Evolutionary conservation across 2,113 vertebrate species (phyloP).

Genomic region (Apodemus sylvaticus): DNA sequence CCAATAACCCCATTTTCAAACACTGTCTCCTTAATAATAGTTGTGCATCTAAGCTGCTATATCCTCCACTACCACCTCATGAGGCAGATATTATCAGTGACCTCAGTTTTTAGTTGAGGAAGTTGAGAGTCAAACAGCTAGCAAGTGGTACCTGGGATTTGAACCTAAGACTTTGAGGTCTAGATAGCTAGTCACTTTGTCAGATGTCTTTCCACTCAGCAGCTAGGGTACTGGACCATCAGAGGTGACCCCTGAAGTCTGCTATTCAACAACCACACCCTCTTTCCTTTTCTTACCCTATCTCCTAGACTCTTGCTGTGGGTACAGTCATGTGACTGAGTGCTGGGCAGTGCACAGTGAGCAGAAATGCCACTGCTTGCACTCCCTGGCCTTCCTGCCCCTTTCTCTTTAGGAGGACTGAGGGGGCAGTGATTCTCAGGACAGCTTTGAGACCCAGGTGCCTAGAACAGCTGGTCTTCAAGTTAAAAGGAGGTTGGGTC

Average conservation of each 20-base stretch:
- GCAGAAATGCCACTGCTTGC: neutral
- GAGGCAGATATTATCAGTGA: neutral
- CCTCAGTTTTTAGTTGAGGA: neutral
- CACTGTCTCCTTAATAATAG: neutral
- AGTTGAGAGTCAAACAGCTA: neutral
- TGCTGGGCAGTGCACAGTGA: neutral
- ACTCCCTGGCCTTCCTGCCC: neutral
- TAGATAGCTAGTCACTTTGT: neutral
- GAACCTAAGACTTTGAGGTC: neutral
- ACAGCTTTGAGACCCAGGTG: neutral
- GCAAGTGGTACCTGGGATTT: neutral
- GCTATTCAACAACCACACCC: neutral
- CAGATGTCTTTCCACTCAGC: neutral
- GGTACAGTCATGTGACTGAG: neutral
- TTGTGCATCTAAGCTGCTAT: neutral
- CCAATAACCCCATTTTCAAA: neutral
- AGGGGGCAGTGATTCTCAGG: neutral
- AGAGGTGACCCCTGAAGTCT: neutral
- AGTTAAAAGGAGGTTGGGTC: neutral
- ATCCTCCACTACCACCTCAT: neutral
- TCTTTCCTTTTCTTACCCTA: neutral
- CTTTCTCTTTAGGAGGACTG: neutral
- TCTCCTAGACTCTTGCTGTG: neutral
- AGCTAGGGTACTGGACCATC: neutral
- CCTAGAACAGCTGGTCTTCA: neutral